Base-by-base conservation (phyloP, 2,797 vertebrate genomes). In the Cyprinella venusta region DNA sequence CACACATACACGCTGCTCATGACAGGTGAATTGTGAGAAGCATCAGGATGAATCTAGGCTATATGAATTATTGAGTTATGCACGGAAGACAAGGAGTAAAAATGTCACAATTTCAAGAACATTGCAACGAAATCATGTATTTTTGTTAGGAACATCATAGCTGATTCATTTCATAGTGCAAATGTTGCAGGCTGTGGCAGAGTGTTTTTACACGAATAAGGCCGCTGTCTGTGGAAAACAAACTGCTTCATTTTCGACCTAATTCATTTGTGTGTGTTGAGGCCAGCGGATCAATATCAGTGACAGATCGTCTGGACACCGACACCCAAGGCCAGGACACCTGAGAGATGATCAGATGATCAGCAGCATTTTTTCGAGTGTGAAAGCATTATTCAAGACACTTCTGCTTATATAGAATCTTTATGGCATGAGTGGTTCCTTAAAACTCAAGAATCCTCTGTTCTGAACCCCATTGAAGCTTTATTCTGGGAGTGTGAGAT, bases 191-290 rank as follows among this genome's bases (percentile, higher is more conserved):
- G 30, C 8, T 36, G 71, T n/a, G 30, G 6, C 12, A 45, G 13
- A 4, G 71, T 38, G 48, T 74, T 54, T 36, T 4, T 38, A 85
- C 36, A 30, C 18, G 76, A 38, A n/a, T n/a, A n/a, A 67, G 12
- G 59, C 15, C 26, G 0, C 21, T 40, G 36, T 30, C 21, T 40
- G 36, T 30, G 24, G 24, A 59, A 70, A 61, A 33, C 54, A 80
- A 80, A 48, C 26, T 18, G 79, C 79, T 80, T 61, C 86, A 90
- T 91, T 89, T 90, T 88, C 90, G 81, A 71, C 63, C 64, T 86
- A 40, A 86, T 86, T 80, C 72, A 81, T 88, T 75, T 79, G 74
- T 81, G n/a, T 78, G 59, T 75, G 69, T 18, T 82, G 83, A 78
- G 80, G 74, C 78, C 79, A 48, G 56, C 79, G 59, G 67, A 88